Evolutionary conservation across 64 coral and sea anemone species (phyloP), one percentile per base, ranked within the genome.

Genomic region (Pocillopora damicornis): DNA sequence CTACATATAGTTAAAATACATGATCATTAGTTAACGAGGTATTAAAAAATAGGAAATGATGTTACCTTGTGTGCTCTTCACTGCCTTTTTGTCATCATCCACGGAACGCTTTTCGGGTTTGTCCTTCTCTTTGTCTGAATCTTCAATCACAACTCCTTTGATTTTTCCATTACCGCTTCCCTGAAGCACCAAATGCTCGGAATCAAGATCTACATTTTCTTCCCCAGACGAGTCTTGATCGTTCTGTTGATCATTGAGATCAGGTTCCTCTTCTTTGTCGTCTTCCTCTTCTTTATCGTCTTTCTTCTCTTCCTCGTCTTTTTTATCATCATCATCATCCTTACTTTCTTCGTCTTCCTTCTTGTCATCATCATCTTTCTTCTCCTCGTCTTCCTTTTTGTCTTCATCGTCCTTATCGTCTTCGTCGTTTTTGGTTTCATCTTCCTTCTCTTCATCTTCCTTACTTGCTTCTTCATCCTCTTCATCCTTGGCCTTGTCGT

Each of bases 131-230:
- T 61, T 76, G 20, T 88, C 86, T 56, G 73, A 37, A 57, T 77
- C 74, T 1, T 88, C 86, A 36, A 77, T 66, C 73, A 75, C 56
- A 20, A 88, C 74, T 12, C 74, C 86, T 72, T 88, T 88, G 26
- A 61, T 76, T 76, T 77, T 88, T 37, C 86, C 86, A 37, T 18
- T 78, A 34, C 86, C 86, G 34, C 71, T 87, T 85, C 81, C 81
- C 20, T 73, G 81, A n/a, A 85, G 81, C 62, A 85, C 67, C 10
- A 85, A 36, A 22, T 85, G 62, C 11, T 88, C 86, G 15, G 86
- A 75, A n/a, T 88, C 86, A 15, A 88, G 86, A 78, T 88, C 73
- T 10, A 61, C 73, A 88, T 61, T 88, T 66, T 88, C 88, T 15
- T 76, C 86, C 15, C 57, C 86, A 23, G 86, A 76, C 2, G 76